phyloP scores from a whole-genome alignment of 1,140 invertebrate species.

The Coptotermes formosanus region DNA sequence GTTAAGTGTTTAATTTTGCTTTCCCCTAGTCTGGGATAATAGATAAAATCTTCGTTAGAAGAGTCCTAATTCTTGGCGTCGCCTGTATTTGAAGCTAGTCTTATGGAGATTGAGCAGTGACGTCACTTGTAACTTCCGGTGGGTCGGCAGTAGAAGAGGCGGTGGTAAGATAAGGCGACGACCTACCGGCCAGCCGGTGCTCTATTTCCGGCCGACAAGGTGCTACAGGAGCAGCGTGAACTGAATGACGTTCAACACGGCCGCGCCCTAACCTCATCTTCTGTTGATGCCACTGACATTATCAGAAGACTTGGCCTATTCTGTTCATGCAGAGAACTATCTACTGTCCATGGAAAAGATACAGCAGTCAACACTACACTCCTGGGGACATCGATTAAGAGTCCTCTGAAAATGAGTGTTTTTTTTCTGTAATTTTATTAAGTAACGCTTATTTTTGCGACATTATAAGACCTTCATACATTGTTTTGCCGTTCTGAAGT shows the following conservation, averaged over 20 bases:
- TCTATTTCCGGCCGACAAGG: constrained; percentile 10
- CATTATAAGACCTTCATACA: no score
- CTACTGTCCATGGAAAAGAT: not conserved
- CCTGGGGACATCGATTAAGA: not conserved
- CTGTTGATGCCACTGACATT: not conserved
- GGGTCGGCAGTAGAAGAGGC: not conserved
- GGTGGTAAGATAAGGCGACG: not conserved
- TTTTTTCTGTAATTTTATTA: not conserved
- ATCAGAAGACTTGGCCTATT: not conserved
- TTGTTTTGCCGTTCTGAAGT: no score
- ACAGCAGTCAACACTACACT: not conserved
- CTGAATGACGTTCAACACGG: not conserved
- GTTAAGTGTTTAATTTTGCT: no score
- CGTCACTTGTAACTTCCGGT: constrained; percentile 13
- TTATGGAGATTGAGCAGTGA: constrained; percentile 9
- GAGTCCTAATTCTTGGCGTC: not conserved
- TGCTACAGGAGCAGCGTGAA: not conserved
- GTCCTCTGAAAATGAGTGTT: not conserved
- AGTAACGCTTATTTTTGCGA: no score
- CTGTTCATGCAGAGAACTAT: not conserved
- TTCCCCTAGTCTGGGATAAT: no score
- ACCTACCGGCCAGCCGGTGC: not conserved
- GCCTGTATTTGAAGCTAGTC: not conserved
- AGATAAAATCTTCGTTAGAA: no score
- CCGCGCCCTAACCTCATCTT: not conserved